These are phyloP conservation scores for Pelagia noctiluca DNA, from an alignment of 30 jellyfish, hydroid and myxozoan genomes.

Conservation along the genomic window DNA sequence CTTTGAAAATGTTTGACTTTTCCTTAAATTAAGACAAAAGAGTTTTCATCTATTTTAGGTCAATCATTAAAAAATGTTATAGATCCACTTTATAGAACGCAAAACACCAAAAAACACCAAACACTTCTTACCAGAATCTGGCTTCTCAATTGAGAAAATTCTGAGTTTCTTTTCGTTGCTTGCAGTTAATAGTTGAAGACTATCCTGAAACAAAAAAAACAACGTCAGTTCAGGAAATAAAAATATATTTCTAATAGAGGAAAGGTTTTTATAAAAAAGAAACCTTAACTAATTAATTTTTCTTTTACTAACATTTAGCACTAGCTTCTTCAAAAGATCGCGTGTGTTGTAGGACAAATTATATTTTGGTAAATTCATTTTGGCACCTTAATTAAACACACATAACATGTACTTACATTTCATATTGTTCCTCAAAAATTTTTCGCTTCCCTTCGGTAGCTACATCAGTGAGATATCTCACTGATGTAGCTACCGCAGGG, in stretches of 20 bases:
- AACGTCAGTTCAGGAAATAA: not conserved
- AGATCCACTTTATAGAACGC: not conserved
- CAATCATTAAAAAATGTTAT: slow-evolving; percentile 25
- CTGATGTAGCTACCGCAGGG: not conserved
- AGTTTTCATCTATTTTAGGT: too few relatives aligned
- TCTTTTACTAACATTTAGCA: too few relatives aligned
- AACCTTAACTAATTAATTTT: not conserved
- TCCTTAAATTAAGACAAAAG: too few relatives aligned
- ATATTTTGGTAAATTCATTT: too few relatives aligned
- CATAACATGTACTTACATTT: too few relatives aligned
- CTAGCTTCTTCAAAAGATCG: too few relatives aligned
- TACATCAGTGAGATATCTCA: not conserved
- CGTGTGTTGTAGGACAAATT: too few relatives aligned
- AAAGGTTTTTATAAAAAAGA: not conserved
- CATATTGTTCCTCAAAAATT: too few relatives aligned
- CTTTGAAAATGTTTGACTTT: too few relatives aligned
- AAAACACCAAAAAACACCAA: not conserved
- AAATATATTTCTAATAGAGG: too few relatives aligned
- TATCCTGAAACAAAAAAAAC: slow-evolving; percentile 70
- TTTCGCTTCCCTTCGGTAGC: too few relatives aligned
- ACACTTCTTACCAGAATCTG: slow-evolving; percentile 76
- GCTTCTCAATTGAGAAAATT: slow-evolving; percentile 74
- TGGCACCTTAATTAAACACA: too few relatives aligned
- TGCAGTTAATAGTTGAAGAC: slow-evolving; percentile 70
- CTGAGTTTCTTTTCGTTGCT: slow-evolving; percentile 90